phyloP scores from a whole-genome alignment of 2,797 vertebrate genomes.

The Crenuchus spilurus region DNA sequence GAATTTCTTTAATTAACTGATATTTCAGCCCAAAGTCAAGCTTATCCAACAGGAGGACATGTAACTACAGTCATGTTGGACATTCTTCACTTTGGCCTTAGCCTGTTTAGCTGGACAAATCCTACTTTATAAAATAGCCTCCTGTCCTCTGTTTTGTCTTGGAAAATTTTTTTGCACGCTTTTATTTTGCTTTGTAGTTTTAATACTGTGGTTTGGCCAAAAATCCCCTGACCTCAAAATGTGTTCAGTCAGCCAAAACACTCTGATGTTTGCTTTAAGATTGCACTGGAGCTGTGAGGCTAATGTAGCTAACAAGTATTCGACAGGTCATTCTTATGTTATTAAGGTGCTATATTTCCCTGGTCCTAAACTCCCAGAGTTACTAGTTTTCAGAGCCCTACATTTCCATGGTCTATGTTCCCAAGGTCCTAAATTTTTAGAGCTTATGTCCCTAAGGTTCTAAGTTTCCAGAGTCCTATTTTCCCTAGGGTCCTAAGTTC shows the following conservation, averaged over 20 bases:
- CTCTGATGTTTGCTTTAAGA: background rate
- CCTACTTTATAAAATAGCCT: slow-evolving; percentile 29
- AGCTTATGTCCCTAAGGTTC: too few relatives aligned
- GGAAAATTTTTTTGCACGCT: slow-evolving; percentile 61
- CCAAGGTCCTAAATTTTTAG: too few relatives aligned
- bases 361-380: too few relatives aligned
- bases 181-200: slow-evolving; percentile 35
- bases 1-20: background rate
- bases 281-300: background rate
- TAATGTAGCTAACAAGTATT: background rate
- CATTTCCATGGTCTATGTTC: too few relatives aligned
- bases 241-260: background rate
- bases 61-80: background rate
- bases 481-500: too few relatives aligned
- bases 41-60: background rate
- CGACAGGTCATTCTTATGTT: too few relatives aligned
- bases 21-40: background rate
- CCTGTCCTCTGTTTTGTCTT: slow-evolving; percentile 2
- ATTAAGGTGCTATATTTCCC: too few relatives aligned
- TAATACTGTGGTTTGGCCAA: background rate
- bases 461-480: too few relatives aligned
- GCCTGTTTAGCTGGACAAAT: background rate
- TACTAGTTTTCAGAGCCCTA: too few relatives aligned
- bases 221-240: too few relatives aligned
- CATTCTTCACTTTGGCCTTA: background rate